These are phyloP conservation scores for Halcyon leucocephala DNA, from an alignment of 2,797 vertebrate genomes.

Conservation along the genomic window DNA sequence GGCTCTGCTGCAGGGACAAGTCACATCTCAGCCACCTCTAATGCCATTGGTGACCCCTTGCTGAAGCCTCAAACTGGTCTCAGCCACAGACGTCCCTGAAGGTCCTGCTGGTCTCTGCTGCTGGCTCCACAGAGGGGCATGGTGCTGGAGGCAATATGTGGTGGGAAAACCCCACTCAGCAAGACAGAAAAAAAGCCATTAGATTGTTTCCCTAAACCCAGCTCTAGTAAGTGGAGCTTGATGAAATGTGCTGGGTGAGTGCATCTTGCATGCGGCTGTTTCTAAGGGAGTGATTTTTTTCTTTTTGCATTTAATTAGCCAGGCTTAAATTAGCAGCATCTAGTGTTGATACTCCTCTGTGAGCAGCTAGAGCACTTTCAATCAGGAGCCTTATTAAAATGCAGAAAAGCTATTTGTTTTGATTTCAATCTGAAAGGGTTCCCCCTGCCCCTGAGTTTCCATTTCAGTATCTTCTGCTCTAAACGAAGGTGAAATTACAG, in stretches of 20 bases:
- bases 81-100: neutral
- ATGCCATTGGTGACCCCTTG: neutral
- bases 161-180: neutral
- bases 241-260: neutral
- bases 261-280: neutral
- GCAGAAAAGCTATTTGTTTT: conserved; percentile 77
- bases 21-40: neutral
- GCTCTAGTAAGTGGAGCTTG: neutral
- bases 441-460: neutral
- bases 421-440: conserved; percentile 58
- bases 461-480: conserved; percentile 50
- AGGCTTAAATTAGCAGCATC: conserved; percentile 77
- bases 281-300: conserved; percentile 48
- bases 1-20: neutral
- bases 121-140: neutral
- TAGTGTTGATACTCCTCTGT: conserved; percentile 74
- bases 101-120: neutral
- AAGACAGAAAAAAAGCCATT: neutral
- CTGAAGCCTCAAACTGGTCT: neutral
- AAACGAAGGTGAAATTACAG: conserved; percentile 26
- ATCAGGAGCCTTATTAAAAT: conserved; percentile 77
- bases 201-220: conserved; percentile 1
- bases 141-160: rapidly evolving
- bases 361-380: conserved; percentile 72
- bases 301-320: conserved; percentile 69